Evolutionary conservation across 2,888 invertebrate genomes (phyloP).

Genomic region (Tachina lurida): DNA sequence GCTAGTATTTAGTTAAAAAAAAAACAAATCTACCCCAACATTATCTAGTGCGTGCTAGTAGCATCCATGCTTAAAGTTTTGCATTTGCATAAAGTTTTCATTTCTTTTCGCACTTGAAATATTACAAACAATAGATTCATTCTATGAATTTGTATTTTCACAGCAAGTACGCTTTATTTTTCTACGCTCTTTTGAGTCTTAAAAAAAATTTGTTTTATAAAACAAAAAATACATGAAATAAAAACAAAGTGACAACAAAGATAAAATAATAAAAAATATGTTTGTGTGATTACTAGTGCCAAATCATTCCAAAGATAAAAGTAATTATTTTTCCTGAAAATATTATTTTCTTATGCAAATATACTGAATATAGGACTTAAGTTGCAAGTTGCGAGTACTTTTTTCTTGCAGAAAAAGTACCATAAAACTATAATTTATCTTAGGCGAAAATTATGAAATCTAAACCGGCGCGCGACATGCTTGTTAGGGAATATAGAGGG

Average conservation of each 20-base stretch:
- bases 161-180: slow-evolving; percentile 21
- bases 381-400: no score
- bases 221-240: slow-evolving; percentile 8
- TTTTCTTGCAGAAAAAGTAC: neutral
- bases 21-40: neutral
- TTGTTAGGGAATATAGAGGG: no score
- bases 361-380: no score
- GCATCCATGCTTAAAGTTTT: slow-evolving; percentile 16
- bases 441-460: no score
- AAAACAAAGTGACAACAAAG: neutral
- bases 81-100: slow-evolving; percentile 35
- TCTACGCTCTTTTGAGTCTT: slow-evolving; percentile 35
- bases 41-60: slow-evolving; percentile 8
- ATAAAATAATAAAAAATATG: slow-evolving; percentile 7
- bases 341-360: no score
- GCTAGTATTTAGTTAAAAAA: slow-evolving; percentile 4
- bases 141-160: slow-evolving; percentile 22
- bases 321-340: no score
- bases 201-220: neutral
- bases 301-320: neutral
- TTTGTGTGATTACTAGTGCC: neutral
- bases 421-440: no score
- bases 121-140: slow-evolving; percentile 53
- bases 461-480: no score
- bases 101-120: slow-evolving; percentile 47